A percentile compares a stretch with the other conserved stretches of the same genome.
phyloP scores from a whole-genome alignment of 2,797 vertebrate species.

The Naso thynnoides region DNA sequence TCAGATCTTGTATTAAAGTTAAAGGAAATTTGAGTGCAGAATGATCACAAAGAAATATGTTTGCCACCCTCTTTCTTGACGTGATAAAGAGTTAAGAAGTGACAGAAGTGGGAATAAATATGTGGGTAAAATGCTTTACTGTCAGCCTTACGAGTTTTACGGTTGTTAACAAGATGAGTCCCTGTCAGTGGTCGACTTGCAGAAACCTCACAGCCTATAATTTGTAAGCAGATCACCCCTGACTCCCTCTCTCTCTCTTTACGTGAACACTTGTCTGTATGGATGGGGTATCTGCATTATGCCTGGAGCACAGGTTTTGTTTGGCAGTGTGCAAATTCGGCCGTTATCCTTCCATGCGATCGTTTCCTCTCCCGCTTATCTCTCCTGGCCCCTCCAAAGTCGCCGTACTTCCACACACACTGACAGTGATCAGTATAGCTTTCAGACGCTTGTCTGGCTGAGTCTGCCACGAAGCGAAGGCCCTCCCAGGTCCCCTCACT shows the following conservation, averaged over 20 bases:
- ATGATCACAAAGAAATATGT: slow-evolving; percentile 14
- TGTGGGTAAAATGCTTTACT: slow-evolving; percentile 26
- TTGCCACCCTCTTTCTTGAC: not conserved
- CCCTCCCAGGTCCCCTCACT: slow-evolving; percentile 82
- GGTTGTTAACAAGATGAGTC: slow-evolving; percentile 50
- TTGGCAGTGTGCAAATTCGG: slow-evolving; percentile 80
- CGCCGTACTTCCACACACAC: slow-evolving; percentile 69
- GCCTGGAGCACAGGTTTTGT: slow-evolving; percentile 78
- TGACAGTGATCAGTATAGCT: slow-evolving; percentile 85
- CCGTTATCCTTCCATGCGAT: slow-evolving; percentile 78
- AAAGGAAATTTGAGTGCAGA: not conserved
- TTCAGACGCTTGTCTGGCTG: slow-evolving; percentile 83
- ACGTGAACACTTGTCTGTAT: slow-evolving; percentile 75
- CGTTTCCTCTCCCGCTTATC: slow-evolving; percentile 81
- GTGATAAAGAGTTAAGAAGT: not conserved
- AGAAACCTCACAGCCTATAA: slow-evolving; percentile 59
- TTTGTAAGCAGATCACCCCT: slow-evolving; percentile 66
- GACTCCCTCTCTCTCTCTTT: slow-evolving; percentile 53
- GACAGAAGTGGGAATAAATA: slow-evolving; percentile 20
- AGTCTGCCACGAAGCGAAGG: slow-evolving; percentile 72
- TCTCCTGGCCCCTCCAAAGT: slow-evolving; percentile 78
- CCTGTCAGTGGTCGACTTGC: slow-evolving; percentile 41
- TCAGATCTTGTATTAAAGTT: slow-evolving; percentile 2
- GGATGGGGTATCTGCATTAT: slow-evolving; percentile 73
- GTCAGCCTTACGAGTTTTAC: slow-evolving; percentile 31